Percentiles rank a stretch among this genome's conserved stretches.
phyloP scores from a whole-genome alignment of 2,888 invertebrate species.

The Drosophila glabriapex region DNA sequence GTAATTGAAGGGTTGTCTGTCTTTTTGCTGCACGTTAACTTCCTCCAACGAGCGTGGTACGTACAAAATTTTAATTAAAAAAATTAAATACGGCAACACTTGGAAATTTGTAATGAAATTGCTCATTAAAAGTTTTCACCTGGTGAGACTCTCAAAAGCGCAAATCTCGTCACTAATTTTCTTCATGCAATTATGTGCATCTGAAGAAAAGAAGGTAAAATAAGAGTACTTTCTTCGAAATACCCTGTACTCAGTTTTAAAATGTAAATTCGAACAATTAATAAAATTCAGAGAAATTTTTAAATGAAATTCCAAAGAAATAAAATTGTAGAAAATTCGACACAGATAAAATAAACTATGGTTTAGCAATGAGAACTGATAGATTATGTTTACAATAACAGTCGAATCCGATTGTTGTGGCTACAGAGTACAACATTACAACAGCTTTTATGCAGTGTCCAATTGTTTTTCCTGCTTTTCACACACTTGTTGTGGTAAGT shows the following conservation, averaged over 20 bases:
- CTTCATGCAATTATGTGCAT: constrained; percentile 75
- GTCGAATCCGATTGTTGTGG: not conserved
- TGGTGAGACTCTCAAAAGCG: constrained; percentile 70
- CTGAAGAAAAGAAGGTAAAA: not conserved
- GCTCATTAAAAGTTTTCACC: constrained; percentile 82
- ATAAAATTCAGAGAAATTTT: not conserved
- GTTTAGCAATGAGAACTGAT: not conserved
- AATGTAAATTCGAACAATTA: not conserved
- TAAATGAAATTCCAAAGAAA: not conserved
- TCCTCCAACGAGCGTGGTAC: not conserved
- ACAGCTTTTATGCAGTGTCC: not conserved
- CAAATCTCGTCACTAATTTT: constrained; percentile 79
- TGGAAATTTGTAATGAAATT: constrained; percentile 79
- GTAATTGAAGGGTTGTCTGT: constrained; percentile 29
- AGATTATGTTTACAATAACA: not conserved
- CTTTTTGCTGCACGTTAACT: constrained; percentile 14
- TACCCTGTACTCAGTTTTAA: constrained; percentile 13
- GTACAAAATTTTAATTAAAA: constrained; percentile 69
- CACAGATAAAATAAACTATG: not conserved
- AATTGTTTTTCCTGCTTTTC: constrained; percentile 27
- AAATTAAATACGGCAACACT: constrained; percentile 79
- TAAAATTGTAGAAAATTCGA: not conserved
- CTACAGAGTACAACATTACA: constrained; percentile 2
- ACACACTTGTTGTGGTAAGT: constrained; percentile 20
- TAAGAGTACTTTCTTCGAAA: not conserved